A percentile compares a stretch with the other conserved stretches of the same genome.
Conservation (phyloP, 2,888 invertebrate species). For the Oxytorus armatus region DNA sequence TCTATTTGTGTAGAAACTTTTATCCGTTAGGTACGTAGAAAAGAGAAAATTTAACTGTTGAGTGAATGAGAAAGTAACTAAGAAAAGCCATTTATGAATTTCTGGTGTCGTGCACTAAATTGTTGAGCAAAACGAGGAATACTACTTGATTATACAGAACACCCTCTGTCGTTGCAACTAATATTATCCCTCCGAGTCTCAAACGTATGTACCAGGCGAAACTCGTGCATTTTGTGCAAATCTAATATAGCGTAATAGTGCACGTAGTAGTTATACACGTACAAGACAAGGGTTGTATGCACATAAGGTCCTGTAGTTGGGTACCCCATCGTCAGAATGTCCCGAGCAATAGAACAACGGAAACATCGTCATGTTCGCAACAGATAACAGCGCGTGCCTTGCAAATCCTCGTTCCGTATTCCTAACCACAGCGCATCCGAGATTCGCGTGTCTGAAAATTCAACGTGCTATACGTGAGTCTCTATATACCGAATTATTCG, state of each 20-base stretch:
- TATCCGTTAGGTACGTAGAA: no score
- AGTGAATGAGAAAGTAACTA: neutral
- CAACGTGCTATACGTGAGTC: neutral
- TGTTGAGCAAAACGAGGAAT: neutral
- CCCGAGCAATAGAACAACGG: constrained; percentile 19
- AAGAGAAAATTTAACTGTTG: no score
- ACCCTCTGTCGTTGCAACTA: neutral
- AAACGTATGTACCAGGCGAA: constrained; percentile 41
- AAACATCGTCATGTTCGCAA: constrained; percentile 45
- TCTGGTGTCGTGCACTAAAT: neutral
- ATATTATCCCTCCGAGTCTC: constrained; percentile 32
- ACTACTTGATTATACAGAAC: constrained; percentile 61
- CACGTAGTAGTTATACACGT: constrained; percentile 25
- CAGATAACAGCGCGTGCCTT: constrained; percentile 30
- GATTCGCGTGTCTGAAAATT: constrained; percentile 27
- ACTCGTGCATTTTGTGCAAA: constrained; percentile 65
- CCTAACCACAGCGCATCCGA: neutral
- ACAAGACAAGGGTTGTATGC: constrained; percentile 11
- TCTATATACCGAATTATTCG: constrained; percentile 9
- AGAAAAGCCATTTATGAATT: constrained; percentile 6
- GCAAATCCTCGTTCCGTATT: constrained; percentile 39
- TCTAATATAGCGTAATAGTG: constrained; percentile 66
- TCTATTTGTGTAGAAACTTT: no score
- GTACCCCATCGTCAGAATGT: constrained; percentile 12
- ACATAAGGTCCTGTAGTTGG: constrained; percentile 15